Conservation (phyloP, 2,113 vertebrate species). For the Brevimyrus niger region DNA sequence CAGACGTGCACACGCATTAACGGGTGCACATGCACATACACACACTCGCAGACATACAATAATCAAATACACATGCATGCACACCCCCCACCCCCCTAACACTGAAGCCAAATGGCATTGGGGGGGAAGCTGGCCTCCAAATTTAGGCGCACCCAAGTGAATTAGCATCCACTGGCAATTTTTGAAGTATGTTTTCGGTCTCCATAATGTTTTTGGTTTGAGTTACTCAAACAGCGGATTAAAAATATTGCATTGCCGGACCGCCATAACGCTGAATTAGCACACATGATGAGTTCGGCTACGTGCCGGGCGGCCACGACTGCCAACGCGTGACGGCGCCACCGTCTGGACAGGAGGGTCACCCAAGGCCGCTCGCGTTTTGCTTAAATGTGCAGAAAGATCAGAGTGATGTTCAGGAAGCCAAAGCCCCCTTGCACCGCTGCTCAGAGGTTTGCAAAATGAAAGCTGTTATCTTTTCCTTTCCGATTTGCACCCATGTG, state of each 20-base stretch:
- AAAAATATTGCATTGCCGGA: not conserved
- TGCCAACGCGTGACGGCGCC: slow-evolving; percentile 18
- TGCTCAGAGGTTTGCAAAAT: not conserved
- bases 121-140: slow-evolving; percentile 44
- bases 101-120: slow-evolving; percentile 57
- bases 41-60: not conserved
- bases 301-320: slow-evolving; percentile 39
- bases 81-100: not conserved
- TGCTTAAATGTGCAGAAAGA: not conserved
- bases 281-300: slow-evolving; percentile 57
- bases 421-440: not conserved
- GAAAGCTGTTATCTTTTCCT: not conserved
- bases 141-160: not conserved
- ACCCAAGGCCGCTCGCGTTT: not conserved
- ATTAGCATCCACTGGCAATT: not conserved
- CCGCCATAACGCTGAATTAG: slow-evolving; percentile 48
- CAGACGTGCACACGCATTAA: not conserved
- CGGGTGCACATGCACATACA: not conserved
- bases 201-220: not conserved
- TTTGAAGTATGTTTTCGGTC: not conserved
- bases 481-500: not conserved
- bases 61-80: slow-evolving; percentile 13
- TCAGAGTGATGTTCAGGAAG: not conserved
- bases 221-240: not conserved
- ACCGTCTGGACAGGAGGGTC: not conserved